Evolutionary conservation across 2,113 vertebrate genomes (phyloP).

Genomic region (Pogona vitticeps): DNA sequence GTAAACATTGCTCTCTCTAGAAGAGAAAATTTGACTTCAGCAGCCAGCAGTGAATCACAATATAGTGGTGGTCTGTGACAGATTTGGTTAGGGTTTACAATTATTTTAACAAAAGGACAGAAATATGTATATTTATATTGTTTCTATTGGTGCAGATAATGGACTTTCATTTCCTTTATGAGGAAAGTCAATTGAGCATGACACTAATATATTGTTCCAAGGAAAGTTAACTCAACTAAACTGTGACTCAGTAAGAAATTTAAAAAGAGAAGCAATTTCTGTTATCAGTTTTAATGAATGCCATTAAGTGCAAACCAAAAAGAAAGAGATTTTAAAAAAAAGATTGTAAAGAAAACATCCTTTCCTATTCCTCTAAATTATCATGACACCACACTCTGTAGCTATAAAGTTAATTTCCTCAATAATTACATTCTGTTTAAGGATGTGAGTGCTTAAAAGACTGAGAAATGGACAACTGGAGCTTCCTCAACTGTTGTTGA

Average conservation of each 20-base stretch:
- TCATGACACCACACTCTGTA: conserved; percentile 69
- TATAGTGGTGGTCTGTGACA: conserved; percentile 27
- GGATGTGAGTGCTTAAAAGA: conserved; percentile 62
- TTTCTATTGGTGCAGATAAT: conserved; percentile 64
- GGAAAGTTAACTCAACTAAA: conserved; percentile 72
- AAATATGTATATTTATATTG: conserved; percentile 36
- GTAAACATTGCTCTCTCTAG: conserved; percentile 21
- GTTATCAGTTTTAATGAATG: conserved; percentile 77
- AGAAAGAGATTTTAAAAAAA: conserved; percentile 55
- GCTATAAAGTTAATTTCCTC: conserved; percentile 76
- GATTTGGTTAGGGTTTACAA: background rate
- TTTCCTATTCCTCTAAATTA: conserved; percentile 73
- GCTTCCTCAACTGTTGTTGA: background rate
- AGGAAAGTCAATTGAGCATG: conserved; percentile 70
- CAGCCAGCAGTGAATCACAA: conserved; percentile 4
- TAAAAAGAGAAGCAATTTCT: conserved; percentile 72
- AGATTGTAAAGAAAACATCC: conserved; percentile 70
- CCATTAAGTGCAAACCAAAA: conserved; percentile 74
- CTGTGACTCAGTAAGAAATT: conserved; percentile 65
- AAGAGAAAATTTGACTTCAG: conserved; percentile 10
- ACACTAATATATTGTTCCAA: conserved; percentile 73
- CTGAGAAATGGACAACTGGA: conserved; percentile 38
- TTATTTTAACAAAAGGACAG: conserved; percentile 63
- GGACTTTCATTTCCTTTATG: conserved; percentile 72
- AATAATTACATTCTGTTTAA: conserved; percentile 74